Base-by-base conservation (phyloP, 2,797 vertebrate species). In the Coluber constrictor region DNA sequence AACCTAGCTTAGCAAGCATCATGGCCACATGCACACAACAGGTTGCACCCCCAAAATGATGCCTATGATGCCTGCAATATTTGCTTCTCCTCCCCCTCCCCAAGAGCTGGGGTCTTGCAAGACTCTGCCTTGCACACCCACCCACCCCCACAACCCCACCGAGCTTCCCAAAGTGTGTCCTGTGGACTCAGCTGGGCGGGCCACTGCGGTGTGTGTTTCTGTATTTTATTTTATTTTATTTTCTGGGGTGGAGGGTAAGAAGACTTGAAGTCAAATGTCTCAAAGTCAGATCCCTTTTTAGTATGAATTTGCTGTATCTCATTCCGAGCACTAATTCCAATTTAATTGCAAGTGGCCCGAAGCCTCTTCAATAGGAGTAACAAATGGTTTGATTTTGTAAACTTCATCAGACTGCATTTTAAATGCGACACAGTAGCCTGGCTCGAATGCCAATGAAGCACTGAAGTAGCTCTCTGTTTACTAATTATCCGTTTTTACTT, bases 341-440 rank as follows among this genome's bases (percentile, higher is more conserved):
- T 99, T 99, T 99, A 99, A 99, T 99, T 99, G 99, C 99, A 99
- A 99, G 98, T 99, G 99, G 99, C 99, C 99, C 98, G 98, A 99
- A 99, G 99, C 99, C 99, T 99, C 99, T 99, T 99, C 99, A 99
- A 99, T 99, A 99, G 99, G 98, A 99, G 99, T 99, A 99, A 99
- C 99, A 99, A 99, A 99, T 99, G 99, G 99, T 99, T 99, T 99
- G 99, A 99, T 99, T 99, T 99, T 99, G 99, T 99, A 99, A 99
- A 99, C 99, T 99, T 99, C 99, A 99, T 99, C 99, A 99, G 99
- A 98, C 99, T 98, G 99, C 99, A 99, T 99, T 99, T 99, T 99
- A 99, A 99, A 99, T 99, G 99, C 98, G 98, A 99, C 98, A 98
- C 98, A 99, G 98, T 98, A 98, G 99, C 99, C 98, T 98, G 98